Evolutionary conservation across 2,113 vertebrate genomes (phyloP).

Genomic region (Vombatus ursinus): DNA sequence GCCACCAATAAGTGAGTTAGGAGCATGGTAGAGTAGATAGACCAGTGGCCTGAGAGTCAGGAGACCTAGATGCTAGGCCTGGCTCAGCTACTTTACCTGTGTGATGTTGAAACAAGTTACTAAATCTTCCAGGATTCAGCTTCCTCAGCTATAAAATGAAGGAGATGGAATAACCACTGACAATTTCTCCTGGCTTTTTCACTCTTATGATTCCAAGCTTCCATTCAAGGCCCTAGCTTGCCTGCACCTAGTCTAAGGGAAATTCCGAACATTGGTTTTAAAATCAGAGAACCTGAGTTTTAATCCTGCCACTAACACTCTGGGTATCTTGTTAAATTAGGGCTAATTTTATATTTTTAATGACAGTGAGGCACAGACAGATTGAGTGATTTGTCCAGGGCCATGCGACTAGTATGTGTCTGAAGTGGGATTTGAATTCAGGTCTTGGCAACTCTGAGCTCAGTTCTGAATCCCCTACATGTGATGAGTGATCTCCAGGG

Average conservation of each 20-base stretch:
- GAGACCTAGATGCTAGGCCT: neutral
- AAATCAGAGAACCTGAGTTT: neutral
- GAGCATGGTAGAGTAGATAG: neutral
- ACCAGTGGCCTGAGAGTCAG: too few species aligned
- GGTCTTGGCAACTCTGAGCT: neutral
- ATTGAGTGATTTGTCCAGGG: neutral
- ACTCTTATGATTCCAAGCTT: neutral
- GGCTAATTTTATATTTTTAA: neutral
- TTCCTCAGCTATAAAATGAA: neutral
- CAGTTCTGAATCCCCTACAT: neutral
- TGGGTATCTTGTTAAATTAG: neutral
- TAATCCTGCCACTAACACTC: neutral
- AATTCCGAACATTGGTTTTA: neutral
- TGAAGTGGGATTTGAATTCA: neutral
- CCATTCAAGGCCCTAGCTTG: neutral
- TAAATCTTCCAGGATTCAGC: neutral
- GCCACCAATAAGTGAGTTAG: neutral
- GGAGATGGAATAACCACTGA: neutral
- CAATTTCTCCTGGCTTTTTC: neutral
- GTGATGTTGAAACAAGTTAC: neutral
- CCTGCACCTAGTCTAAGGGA: neutral
- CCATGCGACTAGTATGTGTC: neutral
- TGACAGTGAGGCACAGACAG: neutral
- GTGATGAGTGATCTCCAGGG: neutral
- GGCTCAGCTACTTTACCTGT: neutral